These are phyloP conservation scores for Ommatoiulus sabulosus DNA, from an alignment of 2,888 invertebrate genomes.

Conservation along the genomic window DNA sequence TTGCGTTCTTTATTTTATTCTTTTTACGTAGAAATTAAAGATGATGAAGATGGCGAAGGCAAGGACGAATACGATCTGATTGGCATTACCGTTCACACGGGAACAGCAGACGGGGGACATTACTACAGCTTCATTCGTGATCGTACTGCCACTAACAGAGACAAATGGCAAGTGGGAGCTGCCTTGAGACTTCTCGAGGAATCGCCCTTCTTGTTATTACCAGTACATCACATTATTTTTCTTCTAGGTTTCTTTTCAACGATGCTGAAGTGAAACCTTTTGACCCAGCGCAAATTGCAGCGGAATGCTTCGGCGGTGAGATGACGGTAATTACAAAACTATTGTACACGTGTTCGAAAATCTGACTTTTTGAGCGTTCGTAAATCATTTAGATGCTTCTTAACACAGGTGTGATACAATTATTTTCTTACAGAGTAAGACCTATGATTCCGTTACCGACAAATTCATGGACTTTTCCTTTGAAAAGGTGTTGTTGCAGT, in stretches of 20 bases:
- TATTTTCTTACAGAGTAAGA: constrained; percentile 80
- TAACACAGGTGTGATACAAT: neutral
- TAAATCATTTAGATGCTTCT: constrained; percentile 3
- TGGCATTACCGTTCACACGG: constrained; percentile 96
- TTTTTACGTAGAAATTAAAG: constrained; percentile 53
- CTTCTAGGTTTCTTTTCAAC: constrained; percentile 78
- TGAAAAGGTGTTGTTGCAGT: constrained; percentile 76
- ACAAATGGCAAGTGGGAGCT: constrained; percentile 78
- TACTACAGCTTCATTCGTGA: constrained; percentile 95
- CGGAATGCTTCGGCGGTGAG: constrained; percentile 97
- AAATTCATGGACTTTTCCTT: constrained; percentile 98
- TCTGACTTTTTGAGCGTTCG: constrained; percentile 37
- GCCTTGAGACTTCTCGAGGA: too few relatives aligned
- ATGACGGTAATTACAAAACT: constrained; percentile 81
- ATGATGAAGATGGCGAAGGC: constrained; percentile 59
- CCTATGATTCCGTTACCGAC: constrained; percentile 95
- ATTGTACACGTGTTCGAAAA: constrained; percentile 22
- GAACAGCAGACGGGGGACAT: constrained; percentile 97
- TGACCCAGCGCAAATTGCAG: constrained; percentile 93
- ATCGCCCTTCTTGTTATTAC: constrained; percentile 47
- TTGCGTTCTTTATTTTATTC: neutral
- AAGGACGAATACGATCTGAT: constrained; percentile 78
- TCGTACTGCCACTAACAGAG: constrained; percentile 77
- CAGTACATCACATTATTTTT: constrained; percentile 14
- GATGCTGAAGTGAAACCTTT: constrained; percentile 95